Percentiles rank a stretch among this genome's conserved stretches.
These are phyloP conservation scores for Solea senegalensis DNA, from an alignment of 2,113 vertebrate species.

Conservation along the genomic window DNA sequence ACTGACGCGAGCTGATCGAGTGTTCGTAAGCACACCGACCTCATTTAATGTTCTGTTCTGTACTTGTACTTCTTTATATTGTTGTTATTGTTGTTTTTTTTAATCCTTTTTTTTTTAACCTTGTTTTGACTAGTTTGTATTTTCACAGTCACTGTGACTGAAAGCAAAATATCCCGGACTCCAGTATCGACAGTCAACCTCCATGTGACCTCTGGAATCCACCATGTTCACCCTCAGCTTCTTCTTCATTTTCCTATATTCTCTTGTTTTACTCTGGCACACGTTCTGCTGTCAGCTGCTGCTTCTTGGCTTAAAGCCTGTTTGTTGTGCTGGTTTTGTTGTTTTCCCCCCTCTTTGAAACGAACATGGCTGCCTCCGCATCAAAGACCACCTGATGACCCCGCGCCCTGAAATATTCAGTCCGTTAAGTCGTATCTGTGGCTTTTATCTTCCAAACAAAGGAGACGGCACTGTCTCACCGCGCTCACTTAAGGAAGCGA, in stretches of 20 bases:
- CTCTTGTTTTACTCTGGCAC: neutral
- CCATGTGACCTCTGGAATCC: conserved; percentile 1
- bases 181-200: neutral
- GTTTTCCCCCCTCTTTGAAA: conserved; percentile 4
- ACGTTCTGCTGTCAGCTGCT: no score
- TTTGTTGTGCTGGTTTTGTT: neutral
- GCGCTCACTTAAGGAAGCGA: neutral
- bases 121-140: no score
- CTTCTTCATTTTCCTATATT: neutral
- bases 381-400: conserved; percentile 45
- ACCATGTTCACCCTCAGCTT: neutral
- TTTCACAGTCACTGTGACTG: conserved; percentile 1
- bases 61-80: neutral
- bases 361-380: conserved; percentile 44
- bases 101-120: conserved; percentile 9
- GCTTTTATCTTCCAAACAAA: conserved; percentile 44
- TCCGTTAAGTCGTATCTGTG: conserved; percentile 37
- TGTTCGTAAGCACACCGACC: neutral
- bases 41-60: neutral
- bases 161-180: conserved; percentile 16
- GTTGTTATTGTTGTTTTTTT: neutral
- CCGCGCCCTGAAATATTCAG: conserved; percentile 10
- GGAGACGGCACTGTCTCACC: neutral
- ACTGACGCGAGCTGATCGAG: no score
- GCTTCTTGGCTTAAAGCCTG: conserved; percentile 15